A percentile compares a stretch with the other conserved stretches of the same genome.
Conservation (phyloP, 2,888 invertebrate genomes). For the Machimus rusticus region DNA sequence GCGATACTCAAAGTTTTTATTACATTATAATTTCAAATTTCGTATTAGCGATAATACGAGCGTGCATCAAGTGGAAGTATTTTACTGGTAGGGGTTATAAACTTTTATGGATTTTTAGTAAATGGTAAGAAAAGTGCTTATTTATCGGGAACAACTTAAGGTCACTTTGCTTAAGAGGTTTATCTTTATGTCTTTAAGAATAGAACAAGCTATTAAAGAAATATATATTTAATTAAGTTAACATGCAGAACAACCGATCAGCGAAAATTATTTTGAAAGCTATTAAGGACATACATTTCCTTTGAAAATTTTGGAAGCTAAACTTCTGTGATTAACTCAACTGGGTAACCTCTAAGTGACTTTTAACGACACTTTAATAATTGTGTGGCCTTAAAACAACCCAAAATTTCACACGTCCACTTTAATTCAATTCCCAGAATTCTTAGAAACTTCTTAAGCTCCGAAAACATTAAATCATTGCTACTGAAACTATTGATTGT, state of each 20-base stretch:
- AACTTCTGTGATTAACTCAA: neutral
- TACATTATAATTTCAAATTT: slow-evolving; percentile 27
- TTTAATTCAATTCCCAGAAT: neutral
- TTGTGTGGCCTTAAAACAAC: neutral
- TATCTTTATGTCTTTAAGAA: neutral
- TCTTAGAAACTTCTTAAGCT: neutral
- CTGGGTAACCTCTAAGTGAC: neutral
- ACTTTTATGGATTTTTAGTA: neutral
- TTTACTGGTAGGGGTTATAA: neutral
- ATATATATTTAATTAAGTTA: neutral
- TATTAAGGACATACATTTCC: neutral
- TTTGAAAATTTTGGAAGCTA: neutral
- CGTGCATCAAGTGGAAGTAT: neutral
- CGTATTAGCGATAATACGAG: neutral
- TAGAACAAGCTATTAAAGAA: neutral
- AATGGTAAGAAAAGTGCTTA: neutral
- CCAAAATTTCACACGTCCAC: neutral
- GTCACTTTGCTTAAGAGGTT: neutral
- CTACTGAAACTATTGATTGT: neutral
- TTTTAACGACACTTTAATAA: neutral
- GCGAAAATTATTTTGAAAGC: neutral
- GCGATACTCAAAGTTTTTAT: slow-evolving; percentile 26
- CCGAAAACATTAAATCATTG: neutral
- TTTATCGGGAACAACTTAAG: neutral
- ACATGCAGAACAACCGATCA: neutral